Conservation (phyloP, 1,140 invertebrate genomes). For the Formica selysi region DNA sequence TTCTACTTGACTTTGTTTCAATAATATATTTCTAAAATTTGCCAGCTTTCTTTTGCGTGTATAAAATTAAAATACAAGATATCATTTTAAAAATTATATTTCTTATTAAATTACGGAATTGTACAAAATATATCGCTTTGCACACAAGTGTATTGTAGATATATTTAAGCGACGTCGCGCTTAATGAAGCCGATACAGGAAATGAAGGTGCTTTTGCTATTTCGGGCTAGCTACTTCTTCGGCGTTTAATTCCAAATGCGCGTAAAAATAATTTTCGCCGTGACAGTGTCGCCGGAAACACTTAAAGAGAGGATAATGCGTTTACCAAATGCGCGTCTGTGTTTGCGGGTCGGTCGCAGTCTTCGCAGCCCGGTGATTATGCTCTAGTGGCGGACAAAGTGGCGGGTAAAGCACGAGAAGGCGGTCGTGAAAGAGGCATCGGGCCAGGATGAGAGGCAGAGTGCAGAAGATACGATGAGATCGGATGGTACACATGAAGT, state of each 20-base stretch:
- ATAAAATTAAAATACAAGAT: background rate
- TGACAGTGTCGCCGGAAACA: slow-evolving; percentile 42
- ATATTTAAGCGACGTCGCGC: background rate
- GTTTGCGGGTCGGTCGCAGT: slow-evolving; percentile 70
- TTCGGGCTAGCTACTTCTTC: background rate
- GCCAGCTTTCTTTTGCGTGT: background rate
- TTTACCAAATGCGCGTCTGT: slow-evolving; percentile 55
- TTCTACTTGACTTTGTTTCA: background rate
- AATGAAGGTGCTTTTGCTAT: background rate
- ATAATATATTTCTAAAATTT: background rate
- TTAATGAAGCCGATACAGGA: background rate
- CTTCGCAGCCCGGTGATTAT: slow-evolving; percentile 73
- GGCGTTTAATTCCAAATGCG: background rate
- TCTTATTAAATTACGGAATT: background rate
- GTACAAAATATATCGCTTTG: background rate
- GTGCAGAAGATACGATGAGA: slow-evolving; percentile 52
- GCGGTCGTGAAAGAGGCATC: slow-evolving; percentile 43
- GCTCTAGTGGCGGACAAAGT: slow-evolving; percentile 74
- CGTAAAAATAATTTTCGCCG: slow-evolving; percentile 39
- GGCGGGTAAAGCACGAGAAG: slow-evolving; percentile 69
- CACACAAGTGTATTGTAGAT: background rate
- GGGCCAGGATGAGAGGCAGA: slow-evolving; percentile 49
- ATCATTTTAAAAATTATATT: background rate
- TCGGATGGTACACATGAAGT: slow-evolving; percentile 57
- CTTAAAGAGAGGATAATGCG: slow-evolving; percentile 59